Evolutionary conservation across 2,113 vertebrate genomes (phyloP), one percentile per base, ranked within the genome.

Genomic region (Neogobius melanostomus): DNA sequence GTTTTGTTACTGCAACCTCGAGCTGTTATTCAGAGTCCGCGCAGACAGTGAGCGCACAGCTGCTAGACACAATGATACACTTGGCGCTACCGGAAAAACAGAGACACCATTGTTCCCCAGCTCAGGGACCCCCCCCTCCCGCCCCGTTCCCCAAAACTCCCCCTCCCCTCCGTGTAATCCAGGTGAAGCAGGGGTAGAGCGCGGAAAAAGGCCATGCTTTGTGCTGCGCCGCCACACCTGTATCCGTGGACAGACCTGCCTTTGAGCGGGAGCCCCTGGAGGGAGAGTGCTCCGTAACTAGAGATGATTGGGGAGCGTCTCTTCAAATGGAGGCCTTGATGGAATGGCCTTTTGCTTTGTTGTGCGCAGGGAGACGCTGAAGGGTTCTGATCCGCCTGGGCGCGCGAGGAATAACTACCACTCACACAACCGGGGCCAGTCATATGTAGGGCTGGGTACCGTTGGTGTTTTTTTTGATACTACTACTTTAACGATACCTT

Each of bases 161-260:
- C 63, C 66, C 11, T 51, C 50, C 46, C 53, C 71, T 28, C 43
- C 44, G 74, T 72, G 36, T 54, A 77, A 86, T 85, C 71, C 84
- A 91, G 87, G 85, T 89, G 80, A 89, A 68, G 68, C 3, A 44
- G 70, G 76, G 54, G 81, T 77, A 69, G 66, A 66, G 17, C 17
- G 21, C 61, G 45, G 43, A 80, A 79, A 87, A 90, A 86, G 85
- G 79, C 73, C 53, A 46, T 79, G 71, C 76, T 82, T 90, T 90
- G 84, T 89, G 71, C 79, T 46, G 43, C 36, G 44, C 49, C n/a
- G 71, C 75, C 81, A 84, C 87, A 89, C 85, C 87, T 91, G 85
- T 87, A 86, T 87, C 76, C 77, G 75, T 72, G 77, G 73, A 83
- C 84, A 83, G 71, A 54, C 64, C 48, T 77, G 66, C 77, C 69